phyloP scores from a whole-genome alignment of 2,797 vertebrate species.

The Phylloscopus collybita region DNA sequence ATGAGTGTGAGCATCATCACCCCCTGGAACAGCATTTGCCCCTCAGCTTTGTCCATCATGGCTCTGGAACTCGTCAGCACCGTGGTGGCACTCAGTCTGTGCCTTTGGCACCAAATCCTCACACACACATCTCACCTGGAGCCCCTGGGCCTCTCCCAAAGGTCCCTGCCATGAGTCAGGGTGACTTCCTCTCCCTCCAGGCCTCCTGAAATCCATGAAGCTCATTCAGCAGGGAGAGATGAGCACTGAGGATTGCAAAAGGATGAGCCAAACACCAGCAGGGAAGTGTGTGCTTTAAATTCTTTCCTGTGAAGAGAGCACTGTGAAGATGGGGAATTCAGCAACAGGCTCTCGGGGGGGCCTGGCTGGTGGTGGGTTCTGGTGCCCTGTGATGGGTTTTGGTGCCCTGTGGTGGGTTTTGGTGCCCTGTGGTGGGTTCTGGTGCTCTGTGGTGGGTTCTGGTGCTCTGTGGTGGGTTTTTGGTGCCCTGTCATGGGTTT shows the following conservation, averaged over 20 bases:
- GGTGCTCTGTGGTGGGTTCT: too few species aligned
- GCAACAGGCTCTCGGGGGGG: neutral
- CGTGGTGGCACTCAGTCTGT: fast-evolving
- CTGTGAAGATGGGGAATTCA: neutral
- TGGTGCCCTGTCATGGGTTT: too few species aligned
- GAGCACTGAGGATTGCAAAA: neutral
- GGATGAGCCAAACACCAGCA: neutral
- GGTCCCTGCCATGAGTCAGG: neutral
- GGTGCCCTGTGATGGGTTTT: neutral
- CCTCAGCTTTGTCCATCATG: neutral
- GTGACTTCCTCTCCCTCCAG: neutral
- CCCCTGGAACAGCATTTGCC: neutral
- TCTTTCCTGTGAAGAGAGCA: neutral
- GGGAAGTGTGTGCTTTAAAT: neutral
- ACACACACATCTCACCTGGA: neutral
- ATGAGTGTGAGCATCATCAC: neutral
- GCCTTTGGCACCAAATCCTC: neutral
- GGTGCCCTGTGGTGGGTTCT: neutral
- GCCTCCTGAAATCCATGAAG: neutral
- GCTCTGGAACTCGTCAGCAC: neutral
- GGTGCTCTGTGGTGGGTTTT: too few species aligned
- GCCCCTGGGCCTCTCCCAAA: neutral
- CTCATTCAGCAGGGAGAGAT: neutral
- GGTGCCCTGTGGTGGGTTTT: neutral
- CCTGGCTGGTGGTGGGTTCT: neutral